Evolutionary conservation across 2,113 vertebrate species (phyloP), one percentile per base, ranked within the genome.

Genomic region (Macroglossus sobrinus): DNA sequence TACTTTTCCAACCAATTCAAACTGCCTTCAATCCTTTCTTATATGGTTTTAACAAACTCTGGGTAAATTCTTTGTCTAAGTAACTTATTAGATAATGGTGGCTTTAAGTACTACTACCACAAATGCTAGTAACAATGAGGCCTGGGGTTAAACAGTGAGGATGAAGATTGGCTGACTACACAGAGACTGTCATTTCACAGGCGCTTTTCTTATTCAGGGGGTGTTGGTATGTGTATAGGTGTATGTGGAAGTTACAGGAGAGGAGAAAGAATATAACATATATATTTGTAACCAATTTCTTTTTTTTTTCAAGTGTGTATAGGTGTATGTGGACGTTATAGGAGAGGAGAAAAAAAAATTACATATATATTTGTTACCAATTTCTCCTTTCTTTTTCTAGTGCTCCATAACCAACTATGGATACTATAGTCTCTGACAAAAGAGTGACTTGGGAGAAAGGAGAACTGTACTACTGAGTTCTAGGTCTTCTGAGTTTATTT

Each of bases 1-100:
- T 40, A 50, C 53, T 86, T 95, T 57, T 91, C 72, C 92, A 93
- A 91, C 12, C 47, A 81, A 69, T 82, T 57, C 26, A 93, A 84
- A 89, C n/a, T 84, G n/a, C 72, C 47, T 57, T 89, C 72, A 71
- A 30, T 53, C 47, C n/a, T 84, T 93, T 94, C 63, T 45, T 79
- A 3, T 18, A 63, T 40, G 28, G 79, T 84, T 80, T 47, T 76
- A 84, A 59, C 53, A 76, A 18, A 92, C 19, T 47, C 6, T 84
- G 57, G n/a, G 68, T 50, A 63, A 64, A 80, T 30, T 80, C 19
- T 35, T 74, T 55, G 11, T 59, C 7, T 33, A 91, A 72, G n/a
- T 13, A 66, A 84, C 35, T 35, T 13, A 35, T 35, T 3, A 85
- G 66, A 53, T 43, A 78, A 59, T 3, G 1, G 63, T 22, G 72